Base-by-base conservation (phyloP, 1,140 invertebrate genomes). In the Idris sp. region DNA sequence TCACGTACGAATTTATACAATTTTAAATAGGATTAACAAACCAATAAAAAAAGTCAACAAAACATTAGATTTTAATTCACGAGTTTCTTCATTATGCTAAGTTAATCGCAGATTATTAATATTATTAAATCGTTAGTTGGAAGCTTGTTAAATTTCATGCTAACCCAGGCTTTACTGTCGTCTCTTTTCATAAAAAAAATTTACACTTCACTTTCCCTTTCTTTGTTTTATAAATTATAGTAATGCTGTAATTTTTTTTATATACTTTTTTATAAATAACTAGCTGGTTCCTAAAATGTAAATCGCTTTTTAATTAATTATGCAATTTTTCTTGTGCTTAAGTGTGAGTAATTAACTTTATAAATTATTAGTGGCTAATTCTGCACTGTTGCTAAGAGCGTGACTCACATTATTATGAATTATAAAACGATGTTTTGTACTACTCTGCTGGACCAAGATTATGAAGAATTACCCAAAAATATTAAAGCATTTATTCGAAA, bases 111-210 rank as follows among this genome's bases (percentile, higher is more conserved):
- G 53, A 44, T 61, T 40, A 61, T 40, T 49, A 8, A 58, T 56
- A 44, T n/a, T n/a, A n/a, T n/a, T n/a, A n/a, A n/a, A n/a, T 58
- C 51, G 48, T 67, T 74, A 67, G 56, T 67, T 62, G 38, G 22
- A 74, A 74, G 71, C 71, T 62, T 67, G 56, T 74, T 74, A 74
- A 56, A 74, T 56, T 5, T 67, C 71, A 74, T 74, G 71, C 71
- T 68, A 40, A 56, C 49, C 62, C 71, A 74, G 43, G 35, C 56
- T 64, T 43, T 26, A 49, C n/a, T 16, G 10, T 36, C 26, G 11
- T 69, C 30, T 53, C 16, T 40, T 19, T 13, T 14, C 15, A 51
- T 26, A 36, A 19, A 49, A 31, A 30, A 1, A 16, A 30, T 9
- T 18, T 30, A 33, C 15, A 48, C 14, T 33, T 22, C 4, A n/a